These are phyloP conservation scores for Crypturellus tataupa DNA, from an alignment of 2,797 vertebrate genomes.

Conservation along the genomic window DNA sequence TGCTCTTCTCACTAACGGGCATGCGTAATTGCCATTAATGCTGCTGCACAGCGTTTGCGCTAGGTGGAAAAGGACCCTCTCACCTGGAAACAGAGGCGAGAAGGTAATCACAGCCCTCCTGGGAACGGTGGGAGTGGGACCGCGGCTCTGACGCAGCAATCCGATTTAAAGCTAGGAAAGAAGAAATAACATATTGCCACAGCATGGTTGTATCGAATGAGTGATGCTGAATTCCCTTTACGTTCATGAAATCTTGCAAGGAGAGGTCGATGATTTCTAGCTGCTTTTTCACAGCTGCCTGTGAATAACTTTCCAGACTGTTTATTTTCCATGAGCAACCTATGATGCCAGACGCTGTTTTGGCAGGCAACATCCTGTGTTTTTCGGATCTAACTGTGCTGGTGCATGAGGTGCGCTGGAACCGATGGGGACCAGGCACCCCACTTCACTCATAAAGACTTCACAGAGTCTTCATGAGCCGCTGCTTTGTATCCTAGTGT, in stretches of 20 bases:
- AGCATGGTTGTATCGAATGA: fast-evolving
- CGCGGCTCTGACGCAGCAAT: not conserved
- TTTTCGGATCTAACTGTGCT: not conserved
- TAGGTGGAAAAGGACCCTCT: not conserved
- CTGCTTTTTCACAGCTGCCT: not conserved
- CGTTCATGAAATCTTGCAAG: not conserved
- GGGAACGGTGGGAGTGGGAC: fast-evolving
- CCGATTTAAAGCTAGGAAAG: not conserved
- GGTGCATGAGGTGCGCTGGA: not conserved
- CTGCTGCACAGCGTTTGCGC: not conserved
- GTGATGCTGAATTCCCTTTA: fast-evolving
- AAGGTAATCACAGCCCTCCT: not conserved
- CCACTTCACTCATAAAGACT: too few species aligned
- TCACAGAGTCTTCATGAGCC: not conserved
- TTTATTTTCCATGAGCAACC: not conserved
- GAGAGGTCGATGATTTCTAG: not conserved
- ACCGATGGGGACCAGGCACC: not conserved
- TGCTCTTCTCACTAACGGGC: not conserved
- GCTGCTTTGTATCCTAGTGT: not conserved
- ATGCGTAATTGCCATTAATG: fast-evolving
- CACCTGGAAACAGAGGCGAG: not conserved
- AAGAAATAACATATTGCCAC: not conserved
- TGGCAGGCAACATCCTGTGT: too few species aligned
- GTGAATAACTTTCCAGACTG: not conserved
- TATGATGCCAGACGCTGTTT: too few species aligned